Conservation (phyloP, 2,113 vertebrate genomes). For the Myrmecobius fasciatus region DNA sequence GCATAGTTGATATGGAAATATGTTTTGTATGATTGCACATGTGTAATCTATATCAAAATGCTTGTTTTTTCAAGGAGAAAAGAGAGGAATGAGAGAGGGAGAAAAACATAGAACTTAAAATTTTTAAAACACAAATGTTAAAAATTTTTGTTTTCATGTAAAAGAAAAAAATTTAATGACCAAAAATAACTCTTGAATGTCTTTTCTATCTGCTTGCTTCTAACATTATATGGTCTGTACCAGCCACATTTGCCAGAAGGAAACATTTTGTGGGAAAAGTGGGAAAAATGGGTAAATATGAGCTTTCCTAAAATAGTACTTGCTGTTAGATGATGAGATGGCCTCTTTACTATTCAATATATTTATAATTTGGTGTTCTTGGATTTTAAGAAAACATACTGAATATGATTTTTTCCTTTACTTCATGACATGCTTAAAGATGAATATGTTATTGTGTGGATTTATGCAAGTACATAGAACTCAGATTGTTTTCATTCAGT, state of each 20-base stretch:
- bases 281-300: slow-evolving; percentile 19
- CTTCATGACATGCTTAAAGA: background rate
- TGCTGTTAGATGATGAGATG: slow-evolving; percentile 12
- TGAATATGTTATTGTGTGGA: background rate
- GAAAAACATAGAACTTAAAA: background rate
- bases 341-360: background rate
- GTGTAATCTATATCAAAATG: background rate
- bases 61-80: background rate
- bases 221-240: background rate
- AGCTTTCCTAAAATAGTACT: slow-evolving; percentile 22
- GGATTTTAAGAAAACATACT: background rate
- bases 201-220: background rate
- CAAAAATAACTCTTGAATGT: background rate
- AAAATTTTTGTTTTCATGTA: background rate
- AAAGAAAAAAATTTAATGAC: background rate
- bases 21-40: background rate
- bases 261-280: background rate
- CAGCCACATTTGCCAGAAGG: background rate
- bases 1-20: background rate
- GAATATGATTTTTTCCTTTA: background rate
- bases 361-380: background rate
- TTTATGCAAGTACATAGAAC: background rate
- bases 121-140: background rate
- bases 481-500: background rate
- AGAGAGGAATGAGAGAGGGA: background rate